Conservation (phyloP, 2,888 invertebrate genomes). For the Alloscopus bannaensis region DNA sequence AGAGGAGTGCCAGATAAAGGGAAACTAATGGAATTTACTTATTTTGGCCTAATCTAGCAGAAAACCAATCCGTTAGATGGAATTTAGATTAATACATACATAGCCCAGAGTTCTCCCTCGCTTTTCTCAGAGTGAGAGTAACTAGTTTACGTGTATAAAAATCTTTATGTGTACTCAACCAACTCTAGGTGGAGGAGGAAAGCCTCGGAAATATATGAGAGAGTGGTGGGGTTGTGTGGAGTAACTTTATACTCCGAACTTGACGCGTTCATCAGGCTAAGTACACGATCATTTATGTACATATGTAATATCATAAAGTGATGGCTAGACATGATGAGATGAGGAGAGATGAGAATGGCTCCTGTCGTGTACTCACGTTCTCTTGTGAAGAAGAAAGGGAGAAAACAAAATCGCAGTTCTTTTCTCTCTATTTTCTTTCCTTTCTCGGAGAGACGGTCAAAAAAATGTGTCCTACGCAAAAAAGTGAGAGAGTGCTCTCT, state of each 20-base stretch:
- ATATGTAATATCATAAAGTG: slow-evolving; percentile 64
- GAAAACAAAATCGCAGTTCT: slow-evolving; percentile 41
- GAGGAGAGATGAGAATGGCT: slow-evolving; percentile 56
- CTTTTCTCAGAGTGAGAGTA: too few species aligned
- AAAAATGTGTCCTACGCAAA: too few species aligned
- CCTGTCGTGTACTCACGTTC: slow-evolving; percentile 14
- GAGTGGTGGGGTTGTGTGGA: too few species aligned
- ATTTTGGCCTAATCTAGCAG: slow-evolving; percentile 61
- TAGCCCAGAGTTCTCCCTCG: too few species aligned
- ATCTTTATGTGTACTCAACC: too few species aligned
- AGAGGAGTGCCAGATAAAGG: slow-evolving; percentile 35
- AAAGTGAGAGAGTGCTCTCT: slow-evolving; percentile 2
- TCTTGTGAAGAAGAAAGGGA: slow-evolving; percentile 12
- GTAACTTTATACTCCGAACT: slow-evolving; percentile 9
- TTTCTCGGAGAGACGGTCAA: slow-evolving; percentile 29
- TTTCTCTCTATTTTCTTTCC: slow-evolving; percentile 10
- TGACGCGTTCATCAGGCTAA: slow-evolving; percentile 54
- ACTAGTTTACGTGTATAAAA: too few species aligned
- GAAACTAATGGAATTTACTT: slow-evolving; percentile 65
- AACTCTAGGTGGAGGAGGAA: too few species aligned
- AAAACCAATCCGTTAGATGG: slow-evolving; percentile 66
- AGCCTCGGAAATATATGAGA: not conserved
- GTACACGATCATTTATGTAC: slow-evolving; percentile 65
- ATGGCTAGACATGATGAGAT: slow-evolving; percentile 51
- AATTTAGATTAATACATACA: slow-evolving; percentile 64